Percentiles rank a stretch among this genome's conserved stretches.
phyloP scores from a whole-genome alignment of 2,797 vertebrate species.

The Sebastes iracundus region DNA sequence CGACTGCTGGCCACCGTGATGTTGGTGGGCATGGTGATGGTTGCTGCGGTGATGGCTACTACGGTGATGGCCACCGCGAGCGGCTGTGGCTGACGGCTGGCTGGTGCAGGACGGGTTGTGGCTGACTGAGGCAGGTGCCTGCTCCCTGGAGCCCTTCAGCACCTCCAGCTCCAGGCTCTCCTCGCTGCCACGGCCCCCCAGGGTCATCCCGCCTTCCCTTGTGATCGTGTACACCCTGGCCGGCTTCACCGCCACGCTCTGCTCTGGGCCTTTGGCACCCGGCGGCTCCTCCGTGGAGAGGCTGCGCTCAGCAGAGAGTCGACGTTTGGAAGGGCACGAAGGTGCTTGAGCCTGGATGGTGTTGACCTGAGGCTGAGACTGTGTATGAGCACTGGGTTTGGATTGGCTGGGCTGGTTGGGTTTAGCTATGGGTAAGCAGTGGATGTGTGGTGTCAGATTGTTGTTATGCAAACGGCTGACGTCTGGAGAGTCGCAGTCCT shows the following conservation, averaged over 20 bases:
- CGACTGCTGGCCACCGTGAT: constrained; percentile 46
- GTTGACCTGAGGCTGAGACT: constrained; percentile 38
- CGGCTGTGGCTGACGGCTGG: constrained; percentile 59
- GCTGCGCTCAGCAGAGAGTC: constrained; percentile 87
- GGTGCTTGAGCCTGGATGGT: constrained; percentile 78
- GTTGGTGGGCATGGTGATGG: constrained; percentile 71
- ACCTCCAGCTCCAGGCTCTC: constrained; percentile 92
- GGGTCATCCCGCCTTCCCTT: constrained; percentile 86
- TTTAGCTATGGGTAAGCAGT: constrained; percentile 61
- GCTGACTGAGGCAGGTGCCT: constrained; percentile 15
- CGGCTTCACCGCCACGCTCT: constrained; percentile 79
- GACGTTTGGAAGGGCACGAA: constrained; percentile 86
- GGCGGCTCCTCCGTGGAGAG: constrained; percentile 84
- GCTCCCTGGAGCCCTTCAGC: constrained; percentile 83
- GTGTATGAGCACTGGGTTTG: constrained; percentile 41
- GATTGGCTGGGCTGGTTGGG: constrained; percentile 56
- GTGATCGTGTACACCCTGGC: constrained; percentile 94
- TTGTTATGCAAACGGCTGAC: constrained; percentile 73
- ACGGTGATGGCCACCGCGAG: constrained; percentile 54
- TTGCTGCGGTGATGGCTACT: constrained; percentile 70
- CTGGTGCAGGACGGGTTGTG: constrained; percentile 55
- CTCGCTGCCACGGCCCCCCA: constrained; percentile 83
- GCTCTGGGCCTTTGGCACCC: constrained; percentile 57
- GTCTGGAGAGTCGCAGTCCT: constrained; percentile 88
- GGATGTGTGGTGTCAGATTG: constrained; percentile 72